Evolutionary conservation across 2,888 invertebrate species (phyloP), one percentile per base, ranked within the genome.

Genomic region (Eueremaeus valkanovi): DNA sequence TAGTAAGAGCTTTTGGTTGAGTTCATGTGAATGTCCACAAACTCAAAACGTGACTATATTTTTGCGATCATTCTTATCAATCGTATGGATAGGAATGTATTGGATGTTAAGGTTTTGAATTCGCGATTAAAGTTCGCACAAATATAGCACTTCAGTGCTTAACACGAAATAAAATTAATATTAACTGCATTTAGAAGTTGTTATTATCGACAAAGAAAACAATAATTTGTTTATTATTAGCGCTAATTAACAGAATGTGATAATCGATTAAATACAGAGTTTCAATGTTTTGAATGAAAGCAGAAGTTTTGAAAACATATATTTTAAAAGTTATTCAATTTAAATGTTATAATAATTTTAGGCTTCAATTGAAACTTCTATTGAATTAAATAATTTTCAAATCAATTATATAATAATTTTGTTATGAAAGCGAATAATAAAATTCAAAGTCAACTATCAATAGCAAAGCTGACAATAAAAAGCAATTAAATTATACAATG

Each of bases 1-100:
- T 40, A 51, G 11, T 8, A 51, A 45, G 11, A 55, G 9, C 8
- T 24, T 18, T 24, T 1, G 29, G 3, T 31, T 29, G 61, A 31
- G 18, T 31, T 61, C 61, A 61, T 61, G 31, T 61, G 61, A 31
- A 18, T 61, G 61, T 61, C 61, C 61, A 61, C 31, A 31, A 29
- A 61, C 31, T 21, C 31, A 61, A 61, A 61, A 61, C 61, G 61
- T 61, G 61, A 61, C 61, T 13, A 29, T 16, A 61, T 13, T 61
- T 61, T 31, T 45, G 55, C 8, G 24, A 55, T 55, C 55, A 55
- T 24, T 55, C 24, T n/a, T n/a, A n/a, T n/a, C n/a, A n/a, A n/a
- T n/a, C 18, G 18, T n/a, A 49, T 49, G 9, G 18, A 21, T 5
- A 24, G 16, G 11, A n/a, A 21, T n/a, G 11, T 3, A 51, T 51